Evolutionary conservation across 1,140 invertebrate species (phyloP).

Genomic region (Brachionus plicatilis): DNA sequence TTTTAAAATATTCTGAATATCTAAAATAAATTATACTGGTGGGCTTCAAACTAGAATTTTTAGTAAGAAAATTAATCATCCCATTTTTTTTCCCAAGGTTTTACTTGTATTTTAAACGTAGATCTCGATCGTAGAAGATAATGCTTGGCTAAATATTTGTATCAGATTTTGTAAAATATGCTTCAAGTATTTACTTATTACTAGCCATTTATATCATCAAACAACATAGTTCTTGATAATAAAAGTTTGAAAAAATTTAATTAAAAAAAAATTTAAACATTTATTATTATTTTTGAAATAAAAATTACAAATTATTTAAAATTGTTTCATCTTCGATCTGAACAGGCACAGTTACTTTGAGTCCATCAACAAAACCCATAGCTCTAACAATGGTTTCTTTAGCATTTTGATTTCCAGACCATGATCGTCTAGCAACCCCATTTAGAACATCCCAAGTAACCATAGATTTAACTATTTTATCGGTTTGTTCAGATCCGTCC

Average conservation of each 20-base stretch:
- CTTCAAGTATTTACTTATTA: no score
- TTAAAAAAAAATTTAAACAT: neutral
- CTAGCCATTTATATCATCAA: no score
- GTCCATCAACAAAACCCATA: slow-evolving; percentile 56
- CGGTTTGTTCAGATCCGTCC: slow-evolving; percentile 62
- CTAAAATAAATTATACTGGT: no score
- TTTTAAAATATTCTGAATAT: no score
- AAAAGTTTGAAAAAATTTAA: neutral
- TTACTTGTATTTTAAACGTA: no score
- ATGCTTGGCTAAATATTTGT: no score
- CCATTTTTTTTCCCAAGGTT: no score
- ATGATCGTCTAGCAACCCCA: slow-evolving; percentile 59
- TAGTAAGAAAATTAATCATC: no score
- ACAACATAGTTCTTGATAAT: neutral
- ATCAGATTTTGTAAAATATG: no score
- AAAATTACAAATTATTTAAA: neutral
- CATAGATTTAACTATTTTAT: slow-evolving; percentile 57
- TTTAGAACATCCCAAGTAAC: slow-evolving; percentile 67
- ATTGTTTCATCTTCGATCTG: slow-evolving; percentile 44
- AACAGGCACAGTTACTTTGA: slow-evolving; percentile 60
- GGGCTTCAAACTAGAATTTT: no score
- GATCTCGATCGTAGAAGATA: no score
- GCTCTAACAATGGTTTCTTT: slow-evolving; percentile 57
- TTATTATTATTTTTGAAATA: neutral
- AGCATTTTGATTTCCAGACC: slow-evolving; percentile 59